Base-by-base conservation (phyloP, 2,113 vertebrate genomes). In the Protomyctophum bolini region DNA sequence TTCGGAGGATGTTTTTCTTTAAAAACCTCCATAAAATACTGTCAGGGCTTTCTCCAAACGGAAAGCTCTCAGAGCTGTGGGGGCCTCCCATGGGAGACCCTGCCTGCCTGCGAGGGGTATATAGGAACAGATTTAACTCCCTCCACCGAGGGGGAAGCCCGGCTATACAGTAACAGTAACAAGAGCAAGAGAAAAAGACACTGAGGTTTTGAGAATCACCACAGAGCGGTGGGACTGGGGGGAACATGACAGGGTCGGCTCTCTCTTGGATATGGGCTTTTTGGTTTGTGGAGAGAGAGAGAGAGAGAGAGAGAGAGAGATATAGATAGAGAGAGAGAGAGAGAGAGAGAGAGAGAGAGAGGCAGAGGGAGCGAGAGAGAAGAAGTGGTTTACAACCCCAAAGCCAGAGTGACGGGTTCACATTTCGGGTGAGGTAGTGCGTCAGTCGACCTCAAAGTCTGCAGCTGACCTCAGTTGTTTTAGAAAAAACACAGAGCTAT, bases 1-100 rank as follows among this genome's bases (percentile, higher is more conserved):
- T 65, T 75, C 70, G 50, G 66, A 72, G 64, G 57, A 78, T 75
- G 72, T 80, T 87, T 88, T 83, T 63, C 74, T 82, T 41, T 70
- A 12, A 28, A 7, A 14, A 33, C 67, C 58, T 60, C 47, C 70
- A 73, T 66, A 63, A 66, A 73, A 71, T 69, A 72, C 77, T 77
- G 83, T 82, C 80, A 86, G 80, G 63, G 51, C 62, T 75, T 80
- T 66, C 66, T 75, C 60, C 55, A 72, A 80, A 76, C 14, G 65
- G 85, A 81, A 81, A 81, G 75, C 65, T 86, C 74, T 73, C 69
- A 58, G 71, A 79, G 79, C 70, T 50, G 81, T 69, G 1, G 0
- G 8, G 63, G 73, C 47, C 58, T 84, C 84, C 84, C 78, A n/a
- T n/a, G 3, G 66, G 76, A 77, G 83, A 4, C 4, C 0, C 52